phyloP scores from a whole-genome alignment of 2,888 invertebrate genomes.

The Lepidonotus clava region DNA sequence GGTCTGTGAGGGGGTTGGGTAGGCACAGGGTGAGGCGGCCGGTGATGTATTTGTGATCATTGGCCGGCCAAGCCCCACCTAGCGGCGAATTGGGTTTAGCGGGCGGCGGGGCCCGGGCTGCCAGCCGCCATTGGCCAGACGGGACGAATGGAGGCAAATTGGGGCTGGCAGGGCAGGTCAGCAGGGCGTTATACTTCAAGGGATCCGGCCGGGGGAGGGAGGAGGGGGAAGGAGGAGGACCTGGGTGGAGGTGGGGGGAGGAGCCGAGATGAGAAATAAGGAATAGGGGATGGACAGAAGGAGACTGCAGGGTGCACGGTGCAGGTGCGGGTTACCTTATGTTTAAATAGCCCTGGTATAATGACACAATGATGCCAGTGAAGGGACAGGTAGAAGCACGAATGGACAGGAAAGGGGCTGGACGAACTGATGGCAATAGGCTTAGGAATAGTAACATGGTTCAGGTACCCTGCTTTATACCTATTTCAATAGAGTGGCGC shows the following conservation, averaged over 20 bases:
- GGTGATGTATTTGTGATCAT: conserved; percentile 51
- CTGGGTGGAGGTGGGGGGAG: not conserved
- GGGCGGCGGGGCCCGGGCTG: conserved; percentile 2
- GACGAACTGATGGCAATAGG: too few species aligned
- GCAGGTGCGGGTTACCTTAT: too few species aligned
- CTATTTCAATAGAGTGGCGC: too few species aligned
- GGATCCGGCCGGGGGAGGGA: not conserved
- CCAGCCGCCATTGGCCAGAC: conserved; percentile 15
- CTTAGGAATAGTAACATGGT: too few species aligned
- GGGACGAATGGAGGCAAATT: conserved; percentile 46
- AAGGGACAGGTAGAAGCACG: too few species aligned
- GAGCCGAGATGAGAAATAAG: not conserved
- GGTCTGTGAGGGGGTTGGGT: not conserved
- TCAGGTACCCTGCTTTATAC: too few species aligned
- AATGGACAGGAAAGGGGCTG: too few species aligned
- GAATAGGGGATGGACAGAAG: not conserved
- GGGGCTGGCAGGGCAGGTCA: conserved; percentile 29
- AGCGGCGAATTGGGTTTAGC: not conserved
- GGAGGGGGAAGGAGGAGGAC: not conserved
- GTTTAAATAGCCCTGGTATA: too few species aligned
- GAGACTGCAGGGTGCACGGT: not conserved
- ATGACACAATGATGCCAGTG: too few species aligned
- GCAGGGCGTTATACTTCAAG: conserved; percentile 46
- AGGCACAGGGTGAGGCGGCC: not conserved
- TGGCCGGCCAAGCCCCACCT: conserved; percentile 4